Evolutionary conservation across 2,797 vertebrate species (phyloP), one percentile per base, ranked within the genome.

Genomic region (Chloroceryle inda): DNA sequence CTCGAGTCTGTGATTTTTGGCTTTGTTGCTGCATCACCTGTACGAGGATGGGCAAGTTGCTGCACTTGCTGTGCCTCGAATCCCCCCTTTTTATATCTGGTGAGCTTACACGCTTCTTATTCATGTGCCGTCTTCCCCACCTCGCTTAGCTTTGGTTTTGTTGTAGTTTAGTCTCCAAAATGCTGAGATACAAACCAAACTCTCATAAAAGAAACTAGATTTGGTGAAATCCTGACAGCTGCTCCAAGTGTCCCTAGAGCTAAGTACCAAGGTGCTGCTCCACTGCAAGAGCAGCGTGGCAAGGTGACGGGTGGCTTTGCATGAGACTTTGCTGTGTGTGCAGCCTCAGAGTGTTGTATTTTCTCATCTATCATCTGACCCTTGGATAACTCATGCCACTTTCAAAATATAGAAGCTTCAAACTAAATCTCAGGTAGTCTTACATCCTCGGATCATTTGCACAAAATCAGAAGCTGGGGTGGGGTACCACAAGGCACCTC

Each of bases 261-360:
- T 7, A 49, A 27, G 42, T 2, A 44, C 22, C 17, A 31, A 69
- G 49, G 10, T n/a, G 75, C 69, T 58, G 74, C 49, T 85, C 24
- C 19, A 0, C 11, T 10, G 16, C 6, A 11, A 6, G 45, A 31
- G n/a, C 67, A 49, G 63, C 8, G 10, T 0, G 24, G 22, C 29
- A 17, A 9, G n/a, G 20, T 24, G 3, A 6, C 18, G 56, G 21
- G 71, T 19, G 22, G 33, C 22, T 40, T 11, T 52, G 50, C 17
- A 16, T 1, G 0, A 45, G n/a, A 3, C 3, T 0, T 7, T 5
- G 62, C 74, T 42, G 64, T 75, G 38, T 10, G 8, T 5, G 31
- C 47, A 71, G 37, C 35, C 63, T 29, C 42, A 1, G 38, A 0
- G 8, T 4, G 3, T 22, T 4, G 0, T 6, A 0, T 45, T 40